Evolutionary conservation across 2,888 invertebrate species (phyloP).

Genomic region (Rhopalosiphum nymphaeae): DNA sequence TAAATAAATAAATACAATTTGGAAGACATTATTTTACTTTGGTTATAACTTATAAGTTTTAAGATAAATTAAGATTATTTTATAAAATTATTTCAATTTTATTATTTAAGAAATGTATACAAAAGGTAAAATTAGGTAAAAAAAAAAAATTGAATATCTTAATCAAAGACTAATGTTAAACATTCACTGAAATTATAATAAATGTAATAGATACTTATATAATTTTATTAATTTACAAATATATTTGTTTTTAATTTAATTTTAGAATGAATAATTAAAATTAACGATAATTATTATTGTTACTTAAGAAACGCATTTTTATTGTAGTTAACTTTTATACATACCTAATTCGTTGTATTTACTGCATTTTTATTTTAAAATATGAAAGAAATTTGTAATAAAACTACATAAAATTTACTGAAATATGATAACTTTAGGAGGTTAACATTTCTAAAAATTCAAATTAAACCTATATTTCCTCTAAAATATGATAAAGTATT

Average conservation of each 20-base stretch:
- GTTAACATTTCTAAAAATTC: neutral
- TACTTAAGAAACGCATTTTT: neutral
- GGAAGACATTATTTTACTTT: neutral
- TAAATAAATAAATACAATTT: neutral
- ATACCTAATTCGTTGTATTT: neutral
- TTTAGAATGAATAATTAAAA: neutral
- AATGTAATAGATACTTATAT: neutral
- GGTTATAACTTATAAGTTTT: neutral
- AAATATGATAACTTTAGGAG: neutral
- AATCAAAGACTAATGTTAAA: neutral
- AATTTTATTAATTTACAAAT: neutral
- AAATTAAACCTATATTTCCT: neutral
- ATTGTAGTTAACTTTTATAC: neutral
- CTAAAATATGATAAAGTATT: neutral
- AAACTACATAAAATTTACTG: neutral
- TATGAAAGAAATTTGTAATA: neutral
- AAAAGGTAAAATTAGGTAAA: neutral
- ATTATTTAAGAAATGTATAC: neutral
- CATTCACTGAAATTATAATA: neutral
- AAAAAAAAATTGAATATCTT: neutral
- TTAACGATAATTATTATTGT: neutral
- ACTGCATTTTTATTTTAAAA: neutral
- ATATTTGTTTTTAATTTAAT: neutral
- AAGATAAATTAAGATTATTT: neutral
- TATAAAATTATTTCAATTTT: neutral